Conservation (phyloP, 2,113 vertebrate species). For the Chloroceryle aenea region DNA sequence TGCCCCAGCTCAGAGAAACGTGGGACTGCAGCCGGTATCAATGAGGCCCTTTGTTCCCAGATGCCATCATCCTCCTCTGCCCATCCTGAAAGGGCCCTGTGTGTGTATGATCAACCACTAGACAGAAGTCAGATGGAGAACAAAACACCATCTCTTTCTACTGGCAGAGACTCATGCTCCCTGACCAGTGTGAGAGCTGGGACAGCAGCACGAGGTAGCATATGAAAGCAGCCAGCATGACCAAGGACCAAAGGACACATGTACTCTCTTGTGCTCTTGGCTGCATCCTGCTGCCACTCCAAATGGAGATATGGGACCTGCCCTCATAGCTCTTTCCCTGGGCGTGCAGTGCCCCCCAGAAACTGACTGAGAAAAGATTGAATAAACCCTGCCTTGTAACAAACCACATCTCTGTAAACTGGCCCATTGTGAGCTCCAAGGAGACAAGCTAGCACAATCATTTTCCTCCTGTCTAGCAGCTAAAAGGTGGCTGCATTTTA, state of each 20-base stretch:
- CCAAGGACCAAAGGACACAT: background rate
- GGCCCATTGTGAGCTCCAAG: background rate
- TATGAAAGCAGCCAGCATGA: background rate
- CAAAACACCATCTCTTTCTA: slow-evolving; percentile 73
- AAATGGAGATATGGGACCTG: background rate
- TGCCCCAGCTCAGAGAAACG: slow-evolving; percentile 27
- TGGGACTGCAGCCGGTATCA: slow-evolving; percentile 58
- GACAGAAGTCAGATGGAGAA: slow-evolving; percentile 48
- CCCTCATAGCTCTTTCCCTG: background rate
- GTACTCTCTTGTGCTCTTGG: background rate
- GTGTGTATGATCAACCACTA: slow-evolving; percentile 45
- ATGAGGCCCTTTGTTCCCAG: slow-evolving; percentile 70
- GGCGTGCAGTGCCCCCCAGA: background rate
- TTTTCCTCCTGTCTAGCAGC: rapidly evolving
- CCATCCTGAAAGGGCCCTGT: slow-evolving; percentile 68
- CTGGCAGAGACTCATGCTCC: slow-evolving; percentile 29
- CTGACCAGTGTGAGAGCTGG: background rate
- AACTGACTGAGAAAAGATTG: background rate
- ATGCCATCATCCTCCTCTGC: slow-evolving; percentile 70
- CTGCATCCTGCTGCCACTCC: background rate
- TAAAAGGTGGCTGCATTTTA: background rate
- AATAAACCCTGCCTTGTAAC: background rate
- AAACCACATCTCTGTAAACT: background rate
- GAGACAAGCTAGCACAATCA: background rate
- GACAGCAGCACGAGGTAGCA: background rate